Percentiles rank a stretch among this genome's conserved stretches.
These are phyloP conservation scores for Anagrus nilaparvatae DNA, from an alignment of 1,140 invertebrate genomes.

Conservation along the genomic window DNA sequence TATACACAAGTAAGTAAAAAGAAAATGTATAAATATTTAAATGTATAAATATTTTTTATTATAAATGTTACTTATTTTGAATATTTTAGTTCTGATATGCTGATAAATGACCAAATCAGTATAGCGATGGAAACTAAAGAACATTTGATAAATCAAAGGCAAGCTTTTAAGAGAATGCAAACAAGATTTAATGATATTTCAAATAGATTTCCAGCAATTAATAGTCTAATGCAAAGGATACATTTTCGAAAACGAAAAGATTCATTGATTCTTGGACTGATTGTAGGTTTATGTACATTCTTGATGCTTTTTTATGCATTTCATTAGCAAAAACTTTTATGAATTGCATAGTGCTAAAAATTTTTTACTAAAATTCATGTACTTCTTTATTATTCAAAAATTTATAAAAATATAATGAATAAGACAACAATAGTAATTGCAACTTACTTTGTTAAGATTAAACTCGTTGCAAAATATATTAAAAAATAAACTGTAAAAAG, in stretches of 20 bases:
- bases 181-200: conserved; percentile 87
- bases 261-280: conserved; percentile 76
- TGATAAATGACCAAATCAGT: conserved; percentile 93
- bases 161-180: conserved; percentile 80
- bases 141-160: conserved; percentile 76
- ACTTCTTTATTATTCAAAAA: too few species aligned
- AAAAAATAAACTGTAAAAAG: too few species aligned
- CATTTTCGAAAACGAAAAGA: conserved; percentile 86
- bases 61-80: too few species aligned
- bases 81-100: conserved; percentile 75
- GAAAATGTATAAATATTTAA: conserved; percentile 1
- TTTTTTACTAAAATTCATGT: too few species aligned
- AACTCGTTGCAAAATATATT: too few species aligned
- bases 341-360: too few species aligned
- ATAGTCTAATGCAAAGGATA: conserved; percentile 85
- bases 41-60: not conserved
- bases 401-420: too few species aligned
- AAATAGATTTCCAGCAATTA: conserved; percentile 80
- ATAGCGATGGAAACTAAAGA: conserved; percentile 94
- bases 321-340: too few species aligned
- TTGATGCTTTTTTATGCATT: conserved; percentile 77
- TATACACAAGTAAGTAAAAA: conserved; percentile 64
- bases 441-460: too few species aligned
- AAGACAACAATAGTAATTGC: too few species aligned
- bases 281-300: conserved; percentile 81